Base-by-base conservation (phyloP, 2,797 vertebrate genomes). In the Lycodopsis pacificus region DNA sequence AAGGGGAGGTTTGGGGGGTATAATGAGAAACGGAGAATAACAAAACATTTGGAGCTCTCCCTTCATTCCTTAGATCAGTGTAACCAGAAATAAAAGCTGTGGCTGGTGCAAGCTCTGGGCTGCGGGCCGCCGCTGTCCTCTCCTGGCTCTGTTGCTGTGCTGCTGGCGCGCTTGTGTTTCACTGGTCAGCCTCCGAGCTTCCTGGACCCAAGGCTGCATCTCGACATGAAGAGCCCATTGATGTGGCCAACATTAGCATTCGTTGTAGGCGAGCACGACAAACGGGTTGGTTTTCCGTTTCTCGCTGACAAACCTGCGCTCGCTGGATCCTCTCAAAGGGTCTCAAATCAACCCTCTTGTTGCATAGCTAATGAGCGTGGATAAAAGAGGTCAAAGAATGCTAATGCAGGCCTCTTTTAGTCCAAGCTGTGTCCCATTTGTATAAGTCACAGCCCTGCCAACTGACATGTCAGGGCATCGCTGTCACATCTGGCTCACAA, bases 241-340 rank as follows among this genome's bases (percentile, higher is more conserved):
- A 95, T 93, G 89, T 90, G 85, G 90, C 91, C 90, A 88, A 91
- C 95, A 97, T 96, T 96, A 95, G 93, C 95, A 95, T 96, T 96
- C 95, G 87, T 73, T 77, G 90, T 87, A 77, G 88, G 89, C 83
- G 71, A 91, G 84, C 82, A 73, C 48, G 77, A 91, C 92, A 94
- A 91, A 89, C 95, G 95, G 95, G 94, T 96, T 94, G 87, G 86
- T 94, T 89, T 95, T 91, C 92, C 85, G 83, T 95, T 95, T 94
- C 93, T 90, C 20, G 22, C 89, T 89, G 87, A 90, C 89, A 73
- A 73, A 89, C 88, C 86, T 87, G 88, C 90, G 95, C 92, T 92
- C 92, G 76, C 90, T 91, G 90, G 91, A 91, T 90, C 79, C 82
- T 83, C 88, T 92, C 85, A 83, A 94, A 94, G 91, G 92, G 87